These are phyloP conservation scores for Mesembrinibis cayennensis DNA, from an alignment of 2,113 vertebrate species.

Conservation along the genomic window DNA sequence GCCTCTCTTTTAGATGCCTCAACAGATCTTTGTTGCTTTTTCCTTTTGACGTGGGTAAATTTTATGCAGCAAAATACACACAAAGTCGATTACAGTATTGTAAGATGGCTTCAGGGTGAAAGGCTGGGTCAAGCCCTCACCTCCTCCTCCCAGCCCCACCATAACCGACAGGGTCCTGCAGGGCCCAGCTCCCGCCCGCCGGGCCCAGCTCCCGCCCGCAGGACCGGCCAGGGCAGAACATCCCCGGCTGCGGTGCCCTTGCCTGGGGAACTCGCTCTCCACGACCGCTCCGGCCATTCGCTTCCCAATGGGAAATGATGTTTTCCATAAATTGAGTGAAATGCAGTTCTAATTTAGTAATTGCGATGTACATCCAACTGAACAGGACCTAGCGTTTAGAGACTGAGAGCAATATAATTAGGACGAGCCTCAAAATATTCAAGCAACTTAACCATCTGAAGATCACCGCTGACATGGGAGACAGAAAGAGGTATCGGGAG, in stretches of 20 bases:
- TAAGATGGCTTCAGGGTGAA: not conserved
- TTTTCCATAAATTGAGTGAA: not conserved
- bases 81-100: not conserved
- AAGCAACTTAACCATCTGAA: not conserved
- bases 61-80: not conserved
- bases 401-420: not conserved
- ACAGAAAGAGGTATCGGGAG: not conserved
- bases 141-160: not conserved
- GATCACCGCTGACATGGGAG: not conserved
- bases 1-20: not conserved
- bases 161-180: not conserved
- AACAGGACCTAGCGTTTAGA: not conserved
- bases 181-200: not conserved
- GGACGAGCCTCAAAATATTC: not conserved
- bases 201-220: not conserved
- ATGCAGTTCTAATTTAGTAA: not conserved
- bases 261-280: not conserved
- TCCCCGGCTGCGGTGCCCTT: not conserved
- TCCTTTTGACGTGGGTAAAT: not conserved
- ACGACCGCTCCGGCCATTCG: not conserved
- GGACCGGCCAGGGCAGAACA: not conserved
- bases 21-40: not conserved
- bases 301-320: not conserved
- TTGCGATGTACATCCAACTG: not conserved
- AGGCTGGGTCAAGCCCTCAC: not conserved